Evolutionary conservation across 1,140 invertebrate species (phyloP).

Genomic region (Drosophila dunni): DNA sequence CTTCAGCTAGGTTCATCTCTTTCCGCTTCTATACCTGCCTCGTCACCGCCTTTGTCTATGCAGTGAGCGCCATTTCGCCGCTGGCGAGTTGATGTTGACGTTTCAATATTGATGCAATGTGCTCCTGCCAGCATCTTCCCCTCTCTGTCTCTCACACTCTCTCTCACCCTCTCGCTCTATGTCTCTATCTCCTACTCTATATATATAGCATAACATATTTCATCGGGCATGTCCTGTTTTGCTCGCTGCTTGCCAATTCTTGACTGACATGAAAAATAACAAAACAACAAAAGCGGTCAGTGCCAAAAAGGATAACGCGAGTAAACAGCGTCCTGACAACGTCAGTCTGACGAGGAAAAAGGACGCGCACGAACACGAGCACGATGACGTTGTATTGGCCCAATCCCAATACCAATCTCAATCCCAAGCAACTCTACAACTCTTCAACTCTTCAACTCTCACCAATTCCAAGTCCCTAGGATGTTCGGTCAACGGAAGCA

Average conservation of each 20-base stretch:
- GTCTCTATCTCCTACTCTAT: neutral
- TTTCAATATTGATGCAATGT: constrained; percentile 83
- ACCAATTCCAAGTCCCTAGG: neutral
- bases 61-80: constrained; percentile 70
- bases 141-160: neutral
- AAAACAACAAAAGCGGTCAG: constrained; percentile 76
- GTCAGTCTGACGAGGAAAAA: constrained; percentile 45
- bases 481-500: constrained; percentile 50
- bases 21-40: constrained; percentile 5
- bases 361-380: neutral
- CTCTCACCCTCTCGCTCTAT: constrained; percentile 3
- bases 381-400: constrained; percentile 46
- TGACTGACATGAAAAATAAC: constrained; percentile 83
- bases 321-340: constrained; percentile 62
- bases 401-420: neutral
- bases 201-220: constrained; percentile 69
- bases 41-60: constrained; percentile 44
- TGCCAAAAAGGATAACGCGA: constrained; percentile 75
- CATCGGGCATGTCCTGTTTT: constrained; percentile 71
- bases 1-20: constrained; percentile 3
- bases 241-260: constrained; percentile 71
- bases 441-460: constrained; percentile 21
- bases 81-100: constrained; percentile 80
- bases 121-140: constrained; percentile 37
- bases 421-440: constrained; percentile 6